Evolutionary conservation across 2,113 vertebrate genomes (phyloP), one percentile per base, ranked within the genome.

Genomic region (Sarotherodon lohbergeri): DNA sequence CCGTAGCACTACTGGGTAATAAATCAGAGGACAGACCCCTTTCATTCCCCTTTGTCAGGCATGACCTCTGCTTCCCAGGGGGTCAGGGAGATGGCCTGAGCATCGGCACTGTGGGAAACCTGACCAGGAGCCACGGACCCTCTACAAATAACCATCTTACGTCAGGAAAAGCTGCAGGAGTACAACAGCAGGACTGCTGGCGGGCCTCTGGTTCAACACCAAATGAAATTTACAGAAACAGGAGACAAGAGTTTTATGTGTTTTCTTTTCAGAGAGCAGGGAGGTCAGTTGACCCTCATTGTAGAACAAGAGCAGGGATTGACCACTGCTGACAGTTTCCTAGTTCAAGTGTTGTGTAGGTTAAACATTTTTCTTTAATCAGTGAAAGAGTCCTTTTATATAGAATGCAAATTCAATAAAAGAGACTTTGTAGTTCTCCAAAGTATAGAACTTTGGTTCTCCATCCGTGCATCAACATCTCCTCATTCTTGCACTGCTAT

Each of bases 21-120:
- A 97, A 97, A 97, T 97, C 96, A 96, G 95, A 86, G 89, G 86
- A 84, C 81, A 83, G 88, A 93, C 41, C 83, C 93, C 92, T 95
- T 96, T 95, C 93, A 93, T 90, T 95, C 54, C 81, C 86, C 91
- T 88, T 94, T 95, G 92, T 95, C 93, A 94, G 92, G 94, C 91
- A 56, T 95, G 93, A 97, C 95, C 96, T 92, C 90, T 55, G 79
- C 82, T 59, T 86, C 92, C 89, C 79, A 22, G 85, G 88, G 88
- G 90, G 50, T 91, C 66, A 89, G 92, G 87, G 91, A 91, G 89
- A 83, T 43, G 89, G 91, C 85, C 61, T 39, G 83, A 83, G 88
- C n/a, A 59, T 78, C 22, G 9, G 59, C 79, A 89, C 85, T 90
- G 85, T 93, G 93, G 91, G 94, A 96, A 96, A 94, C 94, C 91